These are phyloP conservation scores for Apeltes quadracus DNA, from an alignment of 2,113 vertebrate species.

Conservation along the genomic window DNA sequence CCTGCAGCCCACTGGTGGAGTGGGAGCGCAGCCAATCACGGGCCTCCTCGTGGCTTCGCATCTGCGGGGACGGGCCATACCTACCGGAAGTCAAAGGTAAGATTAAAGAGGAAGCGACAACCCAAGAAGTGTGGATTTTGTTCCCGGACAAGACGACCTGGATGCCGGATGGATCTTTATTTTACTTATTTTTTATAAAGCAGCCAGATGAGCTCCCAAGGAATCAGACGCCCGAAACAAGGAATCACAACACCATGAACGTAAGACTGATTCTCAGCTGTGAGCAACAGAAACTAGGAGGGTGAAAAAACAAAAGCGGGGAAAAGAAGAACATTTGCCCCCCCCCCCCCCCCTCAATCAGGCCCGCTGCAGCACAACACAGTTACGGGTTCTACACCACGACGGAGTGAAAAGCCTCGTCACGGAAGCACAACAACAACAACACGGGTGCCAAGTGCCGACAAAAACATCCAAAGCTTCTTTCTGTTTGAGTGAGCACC, in stretches of 20 bases:
- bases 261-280: slow-evolving; percentile 31
- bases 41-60: slow-evolving; percentile 91
- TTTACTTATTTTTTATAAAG: slow-evolving; percentile 18
- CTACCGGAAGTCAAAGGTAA: slow-evolving; percentile 72
- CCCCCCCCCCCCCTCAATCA: slow-evolving; percentile 9
- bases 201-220: slow-evolving; percentile 41
- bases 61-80: slow-evolving; percentile 90
- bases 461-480: slow-evolving; percentile 18
- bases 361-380: slow-evolving; percentile 36
- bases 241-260: slow-evolving; percentile 34
- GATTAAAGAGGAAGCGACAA: slow-evolving; percentile 3
- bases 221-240: slow-evolving; percentile 41
- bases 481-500: slow-evolving; percentile 42
- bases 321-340: slow-evolving; percentile 14
- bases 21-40: slow-evolving; percentile 97
- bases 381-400: slow-evolving; percentile 14
- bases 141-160: slow-evolving; percentile 2
- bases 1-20: slow-evolving; percentile 93
- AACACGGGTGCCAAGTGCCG: slow-evolving; percentile 52
- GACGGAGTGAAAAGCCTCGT: slow-evolving; percentile 45
- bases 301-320: slow-evolving; percentile 42
- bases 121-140: not conserved
- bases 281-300: slow-evolving; percentile 40
- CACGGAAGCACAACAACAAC: slow-evolving; percentile 57
- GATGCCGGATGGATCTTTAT: slow-evolving; percentile 13